Evolutionary conservation across 2,113 vertebrate species (phyloP).

Genomic region (Bos javanicus): DNA sequence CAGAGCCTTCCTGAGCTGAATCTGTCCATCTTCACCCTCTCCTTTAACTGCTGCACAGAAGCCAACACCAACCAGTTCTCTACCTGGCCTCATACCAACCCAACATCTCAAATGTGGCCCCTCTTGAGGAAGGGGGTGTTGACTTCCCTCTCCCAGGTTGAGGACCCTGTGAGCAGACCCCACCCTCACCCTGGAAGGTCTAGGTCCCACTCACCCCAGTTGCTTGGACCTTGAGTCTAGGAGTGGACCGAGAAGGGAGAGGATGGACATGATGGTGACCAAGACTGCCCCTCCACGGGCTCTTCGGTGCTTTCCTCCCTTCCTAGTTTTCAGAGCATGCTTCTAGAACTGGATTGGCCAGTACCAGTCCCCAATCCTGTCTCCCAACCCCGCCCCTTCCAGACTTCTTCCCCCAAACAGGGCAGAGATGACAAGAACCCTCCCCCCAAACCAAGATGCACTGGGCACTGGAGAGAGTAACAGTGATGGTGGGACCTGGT

Average conservation of each 20-base stretch:
- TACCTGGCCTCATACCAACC: neutral
- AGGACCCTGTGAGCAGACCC: neutral
- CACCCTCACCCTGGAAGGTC: neutral
- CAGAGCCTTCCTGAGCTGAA: neutral
- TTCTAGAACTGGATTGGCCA: neutral
- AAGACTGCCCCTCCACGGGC: neutral
- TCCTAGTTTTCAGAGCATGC: neutral
- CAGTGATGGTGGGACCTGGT: conserved; percentile 25
- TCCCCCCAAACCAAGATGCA: neutral
- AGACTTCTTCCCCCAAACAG: neutral
- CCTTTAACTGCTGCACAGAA: neutral
- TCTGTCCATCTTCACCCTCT: neutral
- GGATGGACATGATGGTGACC: neutral
- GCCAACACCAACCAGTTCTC: neutral
- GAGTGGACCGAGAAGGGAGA: neutral
- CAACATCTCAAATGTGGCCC: neutral
- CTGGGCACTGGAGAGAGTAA: neutral
- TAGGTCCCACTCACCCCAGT: neutral
- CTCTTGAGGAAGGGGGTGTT: neutral
- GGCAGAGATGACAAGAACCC: neutral
- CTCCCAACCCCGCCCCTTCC: neutral
- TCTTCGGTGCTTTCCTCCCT: neutral
- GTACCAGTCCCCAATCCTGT: neutral
- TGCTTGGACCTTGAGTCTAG: neutral
- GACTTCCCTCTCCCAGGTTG: neutral